Conservation (phyloP, 2,888 invertebrate species). For the Dynastes maya region DNA sequence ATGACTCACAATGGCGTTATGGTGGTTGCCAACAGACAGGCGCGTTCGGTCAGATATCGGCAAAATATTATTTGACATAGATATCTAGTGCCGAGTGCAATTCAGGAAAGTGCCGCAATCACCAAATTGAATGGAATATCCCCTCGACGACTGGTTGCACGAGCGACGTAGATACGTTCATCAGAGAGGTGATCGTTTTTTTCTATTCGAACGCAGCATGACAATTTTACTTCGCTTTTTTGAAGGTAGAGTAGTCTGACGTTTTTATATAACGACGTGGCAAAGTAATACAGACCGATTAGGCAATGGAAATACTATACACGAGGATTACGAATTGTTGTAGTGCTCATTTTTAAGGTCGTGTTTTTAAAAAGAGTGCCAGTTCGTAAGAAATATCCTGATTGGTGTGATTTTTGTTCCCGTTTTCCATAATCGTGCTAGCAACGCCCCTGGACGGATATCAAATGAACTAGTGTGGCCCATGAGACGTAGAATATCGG, state of each 20-base stretch:
- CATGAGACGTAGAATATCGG: slow-evolving; percentile 65
- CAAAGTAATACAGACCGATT: slow-evolving; percentile 2
- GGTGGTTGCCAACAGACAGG: slow-evolving; percentile 44
- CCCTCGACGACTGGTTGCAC: neutral
- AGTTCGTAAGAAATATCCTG: slow-evolving; percentile 34
- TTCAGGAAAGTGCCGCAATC: slow-evolving; percentile 42
- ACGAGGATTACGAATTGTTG: neutral
- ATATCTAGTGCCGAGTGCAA: slow-evolving; percentile 44
- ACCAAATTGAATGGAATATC: slow-evolving; percentile 29
- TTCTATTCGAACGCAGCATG: neutral
- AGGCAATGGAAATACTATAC: slow-evolving; percentile 20
- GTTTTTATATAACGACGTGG: slow-evolving; percentile 37
- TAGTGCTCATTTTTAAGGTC: slow-evolving; percentile 20
- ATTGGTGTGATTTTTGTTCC: slow-evolving; percentile 53
- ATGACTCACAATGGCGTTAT: slow-evolving; percentile 33
- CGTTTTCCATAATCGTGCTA: slow-evolving; percentile 45
- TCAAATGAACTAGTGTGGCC: slow-evolving; percentile 52
- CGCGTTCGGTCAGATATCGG: slow-evolving; percentile 5
- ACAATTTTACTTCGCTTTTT: slow-evolving; percentile 17
- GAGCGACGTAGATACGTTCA: neutral
- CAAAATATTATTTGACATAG: neutral
- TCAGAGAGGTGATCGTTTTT: slow-evolving; percentile 7
- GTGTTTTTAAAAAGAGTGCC: slow-evolving; percentile 25
- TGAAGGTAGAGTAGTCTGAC: slow-evolving; percentile 2
- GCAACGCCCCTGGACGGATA: slow-evolving; percentile 48